These are phyloP conservation scores for Paelopatides confundens DNA, from an alignment of 53 echinoderm and acorn worm species.

Conservation along the genomic window DNA sequence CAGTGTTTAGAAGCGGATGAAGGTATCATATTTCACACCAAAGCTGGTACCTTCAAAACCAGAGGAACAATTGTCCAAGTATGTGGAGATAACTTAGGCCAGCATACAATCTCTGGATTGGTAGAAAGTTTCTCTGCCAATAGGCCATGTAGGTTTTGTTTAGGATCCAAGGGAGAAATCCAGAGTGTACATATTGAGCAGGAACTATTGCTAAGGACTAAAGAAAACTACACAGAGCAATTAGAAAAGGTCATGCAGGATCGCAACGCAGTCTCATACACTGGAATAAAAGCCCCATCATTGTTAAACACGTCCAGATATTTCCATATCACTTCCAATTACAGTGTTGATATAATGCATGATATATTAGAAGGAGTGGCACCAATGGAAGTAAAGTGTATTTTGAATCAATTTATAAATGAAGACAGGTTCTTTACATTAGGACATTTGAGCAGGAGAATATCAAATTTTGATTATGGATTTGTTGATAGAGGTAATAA, in stretches of 20 bases:
- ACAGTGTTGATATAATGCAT: constrained; percentile 59
- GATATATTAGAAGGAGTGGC: constrained; percentile 63
- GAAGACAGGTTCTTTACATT: constrained; percentile 57
- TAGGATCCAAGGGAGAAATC: background rate
- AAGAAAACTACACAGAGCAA: constrained; percentile 23
- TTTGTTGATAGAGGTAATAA: constrained; percentile 57
- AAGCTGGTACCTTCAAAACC: constrained; percentile 37
- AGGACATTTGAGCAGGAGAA: constrained; percentile 22
- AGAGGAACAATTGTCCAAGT: constrained; percentile 53
- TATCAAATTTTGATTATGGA: constrained; percentile 43
- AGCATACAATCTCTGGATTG: constrained; percentile 32
- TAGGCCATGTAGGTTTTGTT: background rate
- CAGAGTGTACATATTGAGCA: background rate
- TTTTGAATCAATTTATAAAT: constrained; percentile 7
- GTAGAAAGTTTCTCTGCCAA: constrained; percentile 60
- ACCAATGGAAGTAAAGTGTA: constrained; percentile 28
- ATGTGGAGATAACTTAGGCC: constrained; percentile 63
- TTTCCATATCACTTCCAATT: constrained; percentile 53
- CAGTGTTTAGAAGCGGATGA: constrained; percentile 56
- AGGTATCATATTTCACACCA: constrained; percentile 26
- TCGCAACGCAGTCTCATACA: constrained; percentile 39
- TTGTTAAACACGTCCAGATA: constrained; percentile 43
- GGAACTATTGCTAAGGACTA: constrained; percentile 27
- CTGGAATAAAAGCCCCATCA: constrained; percentile 56
- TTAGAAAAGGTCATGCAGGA: constrained; percentile 14